Base-by-base conservation (phyloP, 2,888 invertebrate species). In the Ethmia dodecea region DNA sequence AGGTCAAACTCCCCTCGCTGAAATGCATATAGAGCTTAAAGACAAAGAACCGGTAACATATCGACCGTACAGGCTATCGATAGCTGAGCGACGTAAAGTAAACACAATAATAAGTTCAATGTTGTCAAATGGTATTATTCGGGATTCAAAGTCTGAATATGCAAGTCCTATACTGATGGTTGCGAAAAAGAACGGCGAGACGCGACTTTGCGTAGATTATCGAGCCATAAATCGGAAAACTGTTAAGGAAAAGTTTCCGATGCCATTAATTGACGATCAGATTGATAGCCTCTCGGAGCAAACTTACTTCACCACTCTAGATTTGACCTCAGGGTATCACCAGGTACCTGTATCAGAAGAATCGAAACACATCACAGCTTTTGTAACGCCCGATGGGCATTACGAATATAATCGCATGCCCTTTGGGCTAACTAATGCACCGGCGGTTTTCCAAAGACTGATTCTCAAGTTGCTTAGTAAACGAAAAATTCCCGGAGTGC, bases 131-230 rank as follows among this genome's bases (percentile, higher is more conserved):
- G 31, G 31, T 3, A 31, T 31, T 9, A 31, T 31, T 9, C 18
- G 31, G 5, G 31, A 31, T 11, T 31, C 31, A 10, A 18, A 20
- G 13, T 31, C 31, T 3, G 31, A 31, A 5, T 31, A 31, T 12
- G 31, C 31, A 20, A 31, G 31, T 12, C 31, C 31, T 6, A 31
- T 31, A 18, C 18, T 31, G 10, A 11, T 31, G 6, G 31, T 31
- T 3, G 11, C 20, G 8, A 31, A 31, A 31, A 31, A 31, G 31
- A 22, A 31, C 22, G 31, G 31, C 3, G 22, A 22, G 5, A 4
- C 3, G 3, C 18, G 31, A n/a, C 6, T 31, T 6, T 31, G 31
- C n/a, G n/a, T n/a, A n/a, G n/a, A n/a, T n/a, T n/a, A n/a, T n/a
- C n/a, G n/a, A n/a, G n/a, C n/a, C n/a, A 8, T 31, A 20, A 31